Percentiles rank a stretch among this genome's conserved stretches.
phyloP scores from a whole-genome alignment of 30 jellyfish, hydroid and myxozoan species.

The Mastigias papua region DNA sequence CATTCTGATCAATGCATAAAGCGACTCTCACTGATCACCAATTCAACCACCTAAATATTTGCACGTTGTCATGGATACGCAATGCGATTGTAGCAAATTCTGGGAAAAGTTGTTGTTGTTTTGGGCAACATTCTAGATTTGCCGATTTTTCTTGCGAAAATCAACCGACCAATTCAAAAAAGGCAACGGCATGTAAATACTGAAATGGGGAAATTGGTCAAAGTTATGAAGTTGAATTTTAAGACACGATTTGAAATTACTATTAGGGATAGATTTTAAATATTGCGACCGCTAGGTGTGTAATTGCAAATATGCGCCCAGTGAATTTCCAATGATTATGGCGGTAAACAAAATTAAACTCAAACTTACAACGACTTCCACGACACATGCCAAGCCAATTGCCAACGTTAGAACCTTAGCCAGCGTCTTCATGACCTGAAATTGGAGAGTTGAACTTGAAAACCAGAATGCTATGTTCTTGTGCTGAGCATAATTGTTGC shows the following conservation, averaged over 20 bases:
- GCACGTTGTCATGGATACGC: conserved; percentile 71
- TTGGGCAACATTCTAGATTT: not conserved
- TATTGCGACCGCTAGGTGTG: not conserved
- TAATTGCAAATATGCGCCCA: not conserved
- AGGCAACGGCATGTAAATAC: no score
- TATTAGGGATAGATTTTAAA: not conserved
- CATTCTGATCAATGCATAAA: conserved; percentile 59
- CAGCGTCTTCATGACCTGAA: conserved; percentile 92
- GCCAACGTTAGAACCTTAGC: conserved; percentile 86
- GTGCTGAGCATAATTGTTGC: conserved; percentile 24
- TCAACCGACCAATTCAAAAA: not conserved
- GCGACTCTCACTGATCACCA: conserved; percentile 73
- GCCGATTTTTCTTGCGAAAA: not conserved
- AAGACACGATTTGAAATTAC: no score
- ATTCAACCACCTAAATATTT: conserved; percentile 64
- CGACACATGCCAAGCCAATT: conserved; percentile 78
- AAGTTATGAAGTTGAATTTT: no score
- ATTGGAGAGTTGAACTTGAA: not conserved
- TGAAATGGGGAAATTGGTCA: no score
- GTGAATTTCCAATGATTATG: conserved; percentile 16
- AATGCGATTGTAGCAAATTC: conserved; percentile 6
- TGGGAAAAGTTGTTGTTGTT: conserved; percentile 20
- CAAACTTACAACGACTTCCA: conserved; percentile 83
- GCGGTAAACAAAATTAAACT: conserved; percentile 25
- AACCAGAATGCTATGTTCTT: conserved; percentile 13